Evolutionary conservation across 2,888 invertebrate genomes (phyloP), one percentile per base, ranked within the genome.

Genomic region (Helleia helle): DNA sequence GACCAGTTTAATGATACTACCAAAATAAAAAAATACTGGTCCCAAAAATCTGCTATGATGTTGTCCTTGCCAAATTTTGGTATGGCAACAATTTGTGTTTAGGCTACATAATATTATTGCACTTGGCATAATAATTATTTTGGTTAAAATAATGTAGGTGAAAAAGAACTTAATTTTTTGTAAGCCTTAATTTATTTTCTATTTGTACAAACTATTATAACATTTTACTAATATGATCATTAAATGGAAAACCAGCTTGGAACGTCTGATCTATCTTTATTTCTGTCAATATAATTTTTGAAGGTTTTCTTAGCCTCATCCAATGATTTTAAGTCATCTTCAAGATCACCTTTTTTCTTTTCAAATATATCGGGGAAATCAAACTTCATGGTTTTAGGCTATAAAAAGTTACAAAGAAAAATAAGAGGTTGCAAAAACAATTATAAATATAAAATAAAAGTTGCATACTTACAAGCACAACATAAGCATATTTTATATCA

Each of bases 221-320:
- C 12, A 29, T 12, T 28, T 27, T 9, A 29, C 22, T 8, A 24
- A 29, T 13, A 29, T n/a, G 12, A 30, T 4, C 3, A 25, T 60
- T 87, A 93, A 58, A 92, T 85, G 18, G 90, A 88, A 71, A 90
- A 94, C 94, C 94, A 95, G 45, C 91, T 90, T 3, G 94, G 93
- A 29, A 91, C 76, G 56, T 91, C 92, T 30, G 90, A 88, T 59
- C 91, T 84, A 44, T 89, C 74, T 69, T 90, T 91, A 59, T 91
- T 91, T 49, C 87, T 84, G 1, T 89, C 83, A 41, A 91, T 59
- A 56, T 87, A 92, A 8, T 81, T 65, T 57, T 88, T 83, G 51
- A 87, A 89, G 1, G 79, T 81, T 31, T 87, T 74, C 62, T 91
- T 90, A 0, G 90, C 73, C 53, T 90, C 87, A 15, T 90, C 87